Evolutionary conservation across 2,797 vertebrate genomes (phyloP), one percentile per base, ranked within the genome.

Genomic region (Crypturellus tataupa): DNA sequence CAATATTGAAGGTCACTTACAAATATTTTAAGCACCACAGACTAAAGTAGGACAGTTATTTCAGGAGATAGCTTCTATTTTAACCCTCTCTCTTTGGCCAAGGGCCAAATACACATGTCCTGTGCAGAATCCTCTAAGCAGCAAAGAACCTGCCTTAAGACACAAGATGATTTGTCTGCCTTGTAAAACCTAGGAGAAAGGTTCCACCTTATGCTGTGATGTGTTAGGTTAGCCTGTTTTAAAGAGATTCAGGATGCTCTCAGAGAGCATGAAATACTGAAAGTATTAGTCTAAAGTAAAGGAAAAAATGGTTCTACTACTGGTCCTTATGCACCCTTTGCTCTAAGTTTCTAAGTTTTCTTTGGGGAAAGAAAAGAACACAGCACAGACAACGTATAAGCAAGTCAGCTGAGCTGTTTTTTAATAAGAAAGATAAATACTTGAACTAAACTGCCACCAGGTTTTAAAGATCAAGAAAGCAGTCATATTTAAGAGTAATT

Each of bases 231-330:
- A 87, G 33, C 14, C 47, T 77, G 27, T 20, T 73, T 93, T 76
- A 24, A 20, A 81, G 42, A 79, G 33, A 58, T 59, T 71, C 53
- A 59, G 46, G 46, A 72, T 84, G 59, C 71, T 91, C 24, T 88
- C 3, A 46, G 39, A 80, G 3, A 69, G 27, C 15, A n/a, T 11
- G 37, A 89, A 68, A 31, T 24, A 82, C 49, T 79, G 18, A 16
- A 89, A 83, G 16, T 92, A 10, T 64, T 25, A 92, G 46, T 73
- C 27, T 80, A 80, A 83, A 95, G 82, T 33, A 77, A 79, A 86
- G 29, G 25, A 69, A 92, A 93, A 91, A 72, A 85, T 86, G 64
- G 80, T 94, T 92, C 62, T 91, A 35, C 62, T 89, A 35, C 89
- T 0, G 1, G 44, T 89, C 44, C 53, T 79, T 83, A 72, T n/a